phyloP scores from a whole-genome alignment of 2,888 invertebrate genomes.

The Scotopteryx bipunctaria region DNA sequence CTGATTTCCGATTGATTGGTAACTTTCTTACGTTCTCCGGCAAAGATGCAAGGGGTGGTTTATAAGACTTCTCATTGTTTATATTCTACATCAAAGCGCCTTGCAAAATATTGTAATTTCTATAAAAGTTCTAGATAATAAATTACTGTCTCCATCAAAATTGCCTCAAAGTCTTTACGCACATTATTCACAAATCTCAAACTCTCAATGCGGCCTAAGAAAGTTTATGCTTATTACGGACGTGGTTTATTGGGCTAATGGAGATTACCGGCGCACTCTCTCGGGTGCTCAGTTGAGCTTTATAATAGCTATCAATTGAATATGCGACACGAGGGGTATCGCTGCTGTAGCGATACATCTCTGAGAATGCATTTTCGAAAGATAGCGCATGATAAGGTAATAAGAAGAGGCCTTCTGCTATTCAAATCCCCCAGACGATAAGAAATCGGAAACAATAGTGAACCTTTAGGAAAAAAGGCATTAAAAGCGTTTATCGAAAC shows the following conservation, averaged over 20 bases:
- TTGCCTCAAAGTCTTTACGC: constrained; percentile 6
- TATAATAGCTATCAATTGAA: no score
- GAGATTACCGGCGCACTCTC: constrained; percentile 13
- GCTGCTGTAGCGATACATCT: no score
- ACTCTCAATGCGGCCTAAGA: constrained; percentile 13
- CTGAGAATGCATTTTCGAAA: no score
- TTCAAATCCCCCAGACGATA: no score
- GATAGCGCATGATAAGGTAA: no score
- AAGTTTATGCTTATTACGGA: constrained; percentile 14
- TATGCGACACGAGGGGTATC: no score
- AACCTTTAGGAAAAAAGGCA: no score
- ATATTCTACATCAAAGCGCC: constrained; percentile 12
- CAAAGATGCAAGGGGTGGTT: constrained; percentile 37
- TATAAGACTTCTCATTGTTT: constrained; percentile 28
- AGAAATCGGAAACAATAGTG: no score
- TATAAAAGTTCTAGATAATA: constrained; percentile 2
- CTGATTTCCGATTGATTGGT: constrained; percentile 57
- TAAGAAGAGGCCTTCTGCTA: no score
- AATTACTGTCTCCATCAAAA: neutral
- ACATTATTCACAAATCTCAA: constrained; percentile 11
- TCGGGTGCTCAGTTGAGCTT: constrained; percentile 11
- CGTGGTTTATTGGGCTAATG: constrained; percentile 13
- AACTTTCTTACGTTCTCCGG: constrained; percentile 45
- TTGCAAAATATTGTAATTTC: neutral
- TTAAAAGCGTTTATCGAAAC: no score